Evolutionary conservation across 1,140 invertebrate genomes (phyloP), one percentile per base, ranked within the genome.

Genomic region (Ostrea edulis): DNA sequence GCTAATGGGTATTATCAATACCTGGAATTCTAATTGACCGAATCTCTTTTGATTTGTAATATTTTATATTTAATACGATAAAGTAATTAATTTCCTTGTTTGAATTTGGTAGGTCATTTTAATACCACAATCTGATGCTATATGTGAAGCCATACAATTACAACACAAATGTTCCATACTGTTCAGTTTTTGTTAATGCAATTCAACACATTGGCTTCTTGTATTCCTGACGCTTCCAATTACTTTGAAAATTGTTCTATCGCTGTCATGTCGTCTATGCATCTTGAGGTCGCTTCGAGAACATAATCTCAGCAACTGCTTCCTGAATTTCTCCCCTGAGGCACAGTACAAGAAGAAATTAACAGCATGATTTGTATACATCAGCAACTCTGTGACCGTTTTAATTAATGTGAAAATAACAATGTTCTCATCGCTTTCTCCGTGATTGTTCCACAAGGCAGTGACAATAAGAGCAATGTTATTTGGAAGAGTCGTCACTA

Each of bases 291-390:
- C 35, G 35, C 35, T 44, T 44, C 35, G 14, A 4, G 68, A 14
- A 2, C 68, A 77, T 35, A 77, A 29, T 25, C 29, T 25, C 9
- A 77, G 7, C 29, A 91, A 87, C 53, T 94, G 92, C 20, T 90
- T 89, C 52, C 95, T 85, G 88, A 95, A 95, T 88, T 93, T 94
- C 83, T 93, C 90, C 0, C 95, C 95, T 11, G 93, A 94, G 20
- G 94, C 93, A 87, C 93, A 95, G 89, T 95, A 95, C 0, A 95
- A 90, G 82, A 95, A 94, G 90, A 95, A 95, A 89, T 95, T 95
- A 29, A 94, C 92, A 44, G 94, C 94, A 90, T 95, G 95, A 86
- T 95, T 95, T 9, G 94, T 86, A 88, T 95, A 95, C 93, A 95
- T 94, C 0, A 95, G 90, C 14, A 95, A 87, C 86, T 95, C 93